Percentiles rank a stretch among this genome's conserved stretches.
Evolutionary conservation across 2,888 invertebrate species (phyloP).

Genomic region (Phragmatobia fuliginosa): DNA sequence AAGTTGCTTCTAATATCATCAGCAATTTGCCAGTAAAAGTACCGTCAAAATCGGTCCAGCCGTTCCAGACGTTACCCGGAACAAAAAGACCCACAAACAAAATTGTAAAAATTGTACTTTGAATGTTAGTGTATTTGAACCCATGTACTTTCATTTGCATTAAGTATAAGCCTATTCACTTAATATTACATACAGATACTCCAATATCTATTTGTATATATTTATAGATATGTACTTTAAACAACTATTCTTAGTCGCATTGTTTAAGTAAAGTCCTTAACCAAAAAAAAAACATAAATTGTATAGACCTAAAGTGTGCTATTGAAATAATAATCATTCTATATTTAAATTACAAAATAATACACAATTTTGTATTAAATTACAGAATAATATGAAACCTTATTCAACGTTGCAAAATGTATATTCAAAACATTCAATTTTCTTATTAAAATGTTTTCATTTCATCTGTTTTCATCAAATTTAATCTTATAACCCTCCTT

Average conservation of each 20-base stretch:
- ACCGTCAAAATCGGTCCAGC: no score
- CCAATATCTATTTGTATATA: no score
- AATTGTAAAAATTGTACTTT: no score
- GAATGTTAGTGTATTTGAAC: no score
- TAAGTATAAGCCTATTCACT: no score
- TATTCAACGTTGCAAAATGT: constrained; percentile 24
- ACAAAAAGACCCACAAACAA: no score
- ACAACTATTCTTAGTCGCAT: not conserved
- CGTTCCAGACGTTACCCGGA: no score
- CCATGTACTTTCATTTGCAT: no score
- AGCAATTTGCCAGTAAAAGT: no score
- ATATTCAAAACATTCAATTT: constrained; percentile 34
- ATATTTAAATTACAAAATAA: constrained; percentile 1
- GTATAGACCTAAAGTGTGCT: not conserved
- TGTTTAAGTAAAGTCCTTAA: not conserved
- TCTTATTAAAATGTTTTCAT: constrained; percentile 50
- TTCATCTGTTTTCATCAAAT: constrained; percentile 58
- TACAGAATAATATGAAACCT: constrained; percentile 17
- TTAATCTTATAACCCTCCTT: constrained; percentile 60
- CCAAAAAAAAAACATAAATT: not conserved
- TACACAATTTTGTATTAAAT: not conserved
- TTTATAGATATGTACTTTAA: not conserved
- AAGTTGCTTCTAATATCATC: no score
- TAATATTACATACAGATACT: no score
- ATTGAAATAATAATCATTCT: not conserved